phyloP scores from a whole-genome alignment of 2,797 vertebrate species.

The Chelidonichthys spinosus region DNA sequence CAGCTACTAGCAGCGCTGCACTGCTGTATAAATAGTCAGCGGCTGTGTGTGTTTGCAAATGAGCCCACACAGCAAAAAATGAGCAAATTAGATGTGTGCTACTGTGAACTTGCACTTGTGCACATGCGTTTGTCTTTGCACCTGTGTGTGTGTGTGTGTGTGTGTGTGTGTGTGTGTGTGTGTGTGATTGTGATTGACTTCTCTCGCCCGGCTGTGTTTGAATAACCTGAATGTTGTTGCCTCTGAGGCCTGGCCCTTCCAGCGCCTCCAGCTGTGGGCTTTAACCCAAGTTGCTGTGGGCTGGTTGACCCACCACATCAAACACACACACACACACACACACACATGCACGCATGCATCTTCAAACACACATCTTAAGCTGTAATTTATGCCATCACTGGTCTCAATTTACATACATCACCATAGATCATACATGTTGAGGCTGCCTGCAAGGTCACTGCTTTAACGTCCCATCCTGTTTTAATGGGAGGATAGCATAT shows the following conservation, averaged over 20 bases:
- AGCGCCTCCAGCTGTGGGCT: conserved; percentile 59
- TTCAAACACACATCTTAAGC: conserved; percentile 59
- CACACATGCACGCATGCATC: conserved; percentile 18
- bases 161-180: conserved; percentile 11
- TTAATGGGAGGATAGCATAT: conserved; percentile 30
- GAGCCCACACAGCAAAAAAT: conserved; percentile 60
- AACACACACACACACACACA: conserved; percentile 23
- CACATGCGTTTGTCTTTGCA: conserved; percentile 30
- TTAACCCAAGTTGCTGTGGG: conserved; percentile 51
- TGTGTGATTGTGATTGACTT: conserved; percentile 38
- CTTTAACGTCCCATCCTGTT: conserved; percentile 42
- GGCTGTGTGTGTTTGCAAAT: conserved; percentile 58
- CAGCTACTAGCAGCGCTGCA: conserved; percentile 31
- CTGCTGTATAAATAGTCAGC: conserved; percentile 48
- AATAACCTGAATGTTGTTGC: conserved; percentile 58
- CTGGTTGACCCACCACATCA: conserved; percentile 51
- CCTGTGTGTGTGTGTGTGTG: conserved; percentile 20
- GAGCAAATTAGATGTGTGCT: conserved; percentile 31
- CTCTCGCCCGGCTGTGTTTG: conserved; percentile 41
- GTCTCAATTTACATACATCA: conserved; percentile 80
- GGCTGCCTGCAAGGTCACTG: conserved; percentile 73
- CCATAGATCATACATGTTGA: conserved; percentile 71
- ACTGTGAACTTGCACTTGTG: conserved; percentile 23
- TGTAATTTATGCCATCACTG: conserved; percentile 76
- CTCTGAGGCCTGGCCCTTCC: conserved; percentile 63